Percentiles rank a stretch among this genome's conserved stretches.
Evolutionary conservation across 2,888 invertebrate genomes (phyloP).

Genomic region (Steinernema scapterisci): DNA sequence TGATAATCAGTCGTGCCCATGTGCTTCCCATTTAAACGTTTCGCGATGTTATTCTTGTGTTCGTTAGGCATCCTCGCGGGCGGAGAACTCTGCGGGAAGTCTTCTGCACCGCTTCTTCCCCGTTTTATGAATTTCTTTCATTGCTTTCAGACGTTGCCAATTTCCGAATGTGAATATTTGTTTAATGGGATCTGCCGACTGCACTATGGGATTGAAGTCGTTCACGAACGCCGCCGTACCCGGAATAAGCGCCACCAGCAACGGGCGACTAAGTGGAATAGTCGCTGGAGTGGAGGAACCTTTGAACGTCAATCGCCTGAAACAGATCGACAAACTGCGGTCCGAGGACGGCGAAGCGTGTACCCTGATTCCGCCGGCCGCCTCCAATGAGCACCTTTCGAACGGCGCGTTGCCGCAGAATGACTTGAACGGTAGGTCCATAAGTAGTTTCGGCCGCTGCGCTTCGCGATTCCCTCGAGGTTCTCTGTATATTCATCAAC

Average conservation of each 20-base stretch:
- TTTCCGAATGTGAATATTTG: constrained; percentile 8
- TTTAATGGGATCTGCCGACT: constrained; percentile 13
- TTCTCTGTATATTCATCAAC: neutral
- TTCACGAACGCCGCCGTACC: constrained; percentile 10
- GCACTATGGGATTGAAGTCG: constrained; percentile 27
- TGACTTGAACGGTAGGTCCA: constrained; percentile 23
- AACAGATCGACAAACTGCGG: constrained; percentile 27
- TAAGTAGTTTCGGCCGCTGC: neutral
- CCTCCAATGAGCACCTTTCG: neutral
- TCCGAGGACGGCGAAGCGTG: constrained; percentile 25
- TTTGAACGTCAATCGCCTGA: constrained; percentile 22
- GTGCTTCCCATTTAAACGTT: neutral
- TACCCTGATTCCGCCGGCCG: neutral
- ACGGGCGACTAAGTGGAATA: constrained; percentile 1
- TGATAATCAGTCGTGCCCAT: constrained; percentile 1
- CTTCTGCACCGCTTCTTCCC: neutral
- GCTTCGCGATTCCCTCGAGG: neutral
- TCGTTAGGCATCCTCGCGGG: neutral
- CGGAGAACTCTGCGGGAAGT: neutral
- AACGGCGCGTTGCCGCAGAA: neutral
- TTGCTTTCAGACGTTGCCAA: neutral
- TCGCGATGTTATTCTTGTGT: neutral
- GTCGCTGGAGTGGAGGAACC: neutral
- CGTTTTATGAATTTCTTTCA: too few species aligned
- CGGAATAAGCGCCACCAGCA: neutral